A percentile compares a stretch with the other conserved stretches of the same genome.
Evolutionary conservation across 2,797 vertebrate species (phyloP).

Genomic region (Tadarida brasiliensis): DNA sequence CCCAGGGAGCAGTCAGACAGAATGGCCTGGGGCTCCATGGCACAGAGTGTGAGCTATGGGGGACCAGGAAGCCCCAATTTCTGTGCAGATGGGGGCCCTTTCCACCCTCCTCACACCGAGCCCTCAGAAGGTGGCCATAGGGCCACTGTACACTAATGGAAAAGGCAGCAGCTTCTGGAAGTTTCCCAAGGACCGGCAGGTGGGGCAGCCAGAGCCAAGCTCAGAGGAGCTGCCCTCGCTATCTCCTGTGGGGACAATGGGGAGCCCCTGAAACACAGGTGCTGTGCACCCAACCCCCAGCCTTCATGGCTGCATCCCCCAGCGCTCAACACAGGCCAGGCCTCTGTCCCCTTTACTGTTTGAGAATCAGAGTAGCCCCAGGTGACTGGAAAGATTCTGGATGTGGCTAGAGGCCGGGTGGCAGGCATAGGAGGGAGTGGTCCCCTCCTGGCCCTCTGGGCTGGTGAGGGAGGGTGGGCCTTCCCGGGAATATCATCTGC

Average conservation of each 20-base stretch:
- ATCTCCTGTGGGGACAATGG: fast-evolving
- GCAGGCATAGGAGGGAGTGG: fast-evolving
- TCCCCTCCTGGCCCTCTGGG: not conserved
- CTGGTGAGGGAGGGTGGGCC: no score
- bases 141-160: not conserved
- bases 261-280: no score
- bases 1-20: not conserved
- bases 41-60: not conserved
- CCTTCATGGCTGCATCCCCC: not conserved
- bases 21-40: fast-evolving
- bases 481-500: not conserved
- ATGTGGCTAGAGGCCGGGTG: not conserved
- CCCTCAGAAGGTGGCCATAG: not conserved
- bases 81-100: not conserved
- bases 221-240: not conserved
- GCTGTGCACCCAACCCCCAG: fast-evolving
- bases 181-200: not conserved
- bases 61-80: not conserved
- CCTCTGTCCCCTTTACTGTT: not conserved
- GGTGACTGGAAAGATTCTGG: not conserved
- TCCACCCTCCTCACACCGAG: not conserved
- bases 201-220: not conserved
- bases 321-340: not conserved
- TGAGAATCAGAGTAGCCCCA: not conserved
- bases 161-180: not conserved